Percentiles rank a stretch among this genome's conserved stretches.
phyloP scores from a whole-genome alignment of 2,113 vertebrate genomes.

The Barnardius zonarius region DNA sequence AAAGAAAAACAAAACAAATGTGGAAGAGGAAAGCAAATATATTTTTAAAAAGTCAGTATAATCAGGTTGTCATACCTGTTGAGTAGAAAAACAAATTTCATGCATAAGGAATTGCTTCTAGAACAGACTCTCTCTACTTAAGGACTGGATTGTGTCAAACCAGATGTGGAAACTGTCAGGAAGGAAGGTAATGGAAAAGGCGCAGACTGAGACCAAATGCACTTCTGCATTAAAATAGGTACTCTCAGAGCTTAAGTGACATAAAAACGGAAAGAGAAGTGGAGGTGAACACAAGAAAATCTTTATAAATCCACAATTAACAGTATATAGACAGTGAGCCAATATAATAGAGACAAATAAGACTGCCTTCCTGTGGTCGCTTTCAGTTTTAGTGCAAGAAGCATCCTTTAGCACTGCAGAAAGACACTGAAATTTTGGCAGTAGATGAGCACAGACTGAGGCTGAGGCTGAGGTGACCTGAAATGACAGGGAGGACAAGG shows the following conservation, averaged over 20 bases:
- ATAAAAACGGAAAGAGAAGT: not conserved
- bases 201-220: not conserved
- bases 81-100: not conserved
- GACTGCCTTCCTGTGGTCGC: not conserved
- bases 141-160: not conserved
- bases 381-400: not conserved
- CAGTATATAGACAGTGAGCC: not conserved
- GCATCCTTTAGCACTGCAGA: not conserved
- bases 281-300: not conserved
- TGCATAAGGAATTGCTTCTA: not conserved
- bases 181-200: not conserved
- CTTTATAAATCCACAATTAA: not conserved
- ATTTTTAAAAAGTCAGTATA: not conserved
- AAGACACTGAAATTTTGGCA: not conserved
- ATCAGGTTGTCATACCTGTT: not conserved
- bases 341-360: not conserved
- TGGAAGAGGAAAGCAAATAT: not conserved
- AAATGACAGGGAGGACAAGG: not conserved
- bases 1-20: not conserved
- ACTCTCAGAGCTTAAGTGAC: not conserved
- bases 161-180: not conserved
- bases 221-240: not conserved
- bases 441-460: not conserved
- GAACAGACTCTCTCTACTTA: not conserved
- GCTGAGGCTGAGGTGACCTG: not conserved